Conservation (phyloP, 37 sponge, comb jelly and placozoan species). For the Beroe forskalii region DNA sequence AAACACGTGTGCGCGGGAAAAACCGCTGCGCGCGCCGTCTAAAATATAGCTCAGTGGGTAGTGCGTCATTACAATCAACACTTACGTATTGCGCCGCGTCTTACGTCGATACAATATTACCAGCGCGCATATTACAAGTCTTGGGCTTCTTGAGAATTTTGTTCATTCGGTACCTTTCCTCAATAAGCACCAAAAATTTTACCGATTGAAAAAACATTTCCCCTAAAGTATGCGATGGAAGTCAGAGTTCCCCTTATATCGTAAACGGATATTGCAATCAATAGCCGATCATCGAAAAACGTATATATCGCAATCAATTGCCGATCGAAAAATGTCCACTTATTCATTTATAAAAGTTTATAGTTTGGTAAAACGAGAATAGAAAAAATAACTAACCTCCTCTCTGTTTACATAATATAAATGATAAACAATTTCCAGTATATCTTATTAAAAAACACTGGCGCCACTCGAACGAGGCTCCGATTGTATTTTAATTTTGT, state of each 20-base stretch:
- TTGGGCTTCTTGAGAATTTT: too few relatives aligned
- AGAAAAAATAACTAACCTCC: not conserved
- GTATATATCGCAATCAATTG: not conserved
- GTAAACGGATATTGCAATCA: not conserved
- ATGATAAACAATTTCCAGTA: not conserved
- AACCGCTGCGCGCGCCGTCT: not conserved
- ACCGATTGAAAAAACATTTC: too few relatives aligned
- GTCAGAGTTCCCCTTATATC: too few relatives aligned
- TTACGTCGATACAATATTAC: too few relatives aligned
- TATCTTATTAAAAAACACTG: not conserved
- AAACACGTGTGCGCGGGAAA: conserved; percentile 21
- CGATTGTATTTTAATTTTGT: not conserved
- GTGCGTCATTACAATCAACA: not conserved
- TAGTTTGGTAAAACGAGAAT: not conserved
- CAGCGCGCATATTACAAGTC: too few relatives aligned
- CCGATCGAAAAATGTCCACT: not conserved
- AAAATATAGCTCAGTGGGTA: conserved; percentile 16
- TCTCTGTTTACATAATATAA: not conserved
- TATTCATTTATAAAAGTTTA: not conserved
- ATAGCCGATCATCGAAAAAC: not conserved
- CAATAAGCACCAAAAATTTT: too few relatives aligned
- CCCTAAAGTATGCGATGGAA: too few relatives aligned
- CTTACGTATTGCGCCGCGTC: not conserved
- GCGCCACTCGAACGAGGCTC: not conserved
- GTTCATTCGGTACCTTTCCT: too few relatives aligned